A percentile compares a stretch with the other conserved stretches of the same genome.
These are phyloP conservation scores for Euura lappo DNA, from an alignment of 1,140 invertebrate genomes.

Conservation along the genomic window DNA sequence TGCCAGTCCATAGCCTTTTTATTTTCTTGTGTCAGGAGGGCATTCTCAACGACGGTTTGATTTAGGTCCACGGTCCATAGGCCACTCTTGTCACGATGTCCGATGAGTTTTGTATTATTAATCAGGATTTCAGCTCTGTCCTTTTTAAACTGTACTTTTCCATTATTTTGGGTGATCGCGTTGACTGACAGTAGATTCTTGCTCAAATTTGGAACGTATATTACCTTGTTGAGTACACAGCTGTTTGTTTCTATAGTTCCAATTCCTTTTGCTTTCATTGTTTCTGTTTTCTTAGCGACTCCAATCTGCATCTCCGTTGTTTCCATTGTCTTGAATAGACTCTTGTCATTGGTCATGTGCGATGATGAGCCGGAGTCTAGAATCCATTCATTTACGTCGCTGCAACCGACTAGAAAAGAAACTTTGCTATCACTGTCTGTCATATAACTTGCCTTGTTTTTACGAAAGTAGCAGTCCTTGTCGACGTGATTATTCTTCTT, in stretches of 20 bases:
- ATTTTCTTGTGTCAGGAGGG: background rate
- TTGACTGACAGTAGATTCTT: slow-evolving; percentile 11
- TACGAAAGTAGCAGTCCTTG: slow-evolving; percentile 1
- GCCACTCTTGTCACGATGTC: background rate
- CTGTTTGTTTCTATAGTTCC: slow-evolving; percentile 8
- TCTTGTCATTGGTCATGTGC: slow-evolving; percentile 12
- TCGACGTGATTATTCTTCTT: slow-evolving; percentile 11
- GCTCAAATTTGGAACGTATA: slow-evolving; percentile 9
- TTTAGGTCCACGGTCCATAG: background rate
- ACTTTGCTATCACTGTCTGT: background rate
- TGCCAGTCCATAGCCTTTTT: background rate
- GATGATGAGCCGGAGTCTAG: slow-evolving; percentile 12
- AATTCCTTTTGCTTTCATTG: slow-evolving; percentile 2
- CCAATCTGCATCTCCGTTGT: background rate
- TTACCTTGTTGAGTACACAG: slow-evolving; percentile 9
- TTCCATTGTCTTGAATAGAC: background rate
- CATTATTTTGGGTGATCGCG: background rate
- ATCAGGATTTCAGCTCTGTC: background rate
- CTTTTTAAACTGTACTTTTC: background rate
- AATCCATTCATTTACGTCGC: slow-evolving; percentile 8
- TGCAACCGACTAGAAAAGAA: background rate
- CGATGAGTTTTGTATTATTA: background rate
- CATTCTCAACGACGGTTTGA: background rate
- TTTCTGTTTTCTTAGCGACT: slow-evolving; percentile 9
- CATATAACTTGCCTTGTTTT: background rate